Percentiles rank a stretch among this genome's conserved stretches.
Evolutionary conservation across 2,113 vertebrate species (phyloP).

Genomic region (Burhinus bistriatus): DNA sequence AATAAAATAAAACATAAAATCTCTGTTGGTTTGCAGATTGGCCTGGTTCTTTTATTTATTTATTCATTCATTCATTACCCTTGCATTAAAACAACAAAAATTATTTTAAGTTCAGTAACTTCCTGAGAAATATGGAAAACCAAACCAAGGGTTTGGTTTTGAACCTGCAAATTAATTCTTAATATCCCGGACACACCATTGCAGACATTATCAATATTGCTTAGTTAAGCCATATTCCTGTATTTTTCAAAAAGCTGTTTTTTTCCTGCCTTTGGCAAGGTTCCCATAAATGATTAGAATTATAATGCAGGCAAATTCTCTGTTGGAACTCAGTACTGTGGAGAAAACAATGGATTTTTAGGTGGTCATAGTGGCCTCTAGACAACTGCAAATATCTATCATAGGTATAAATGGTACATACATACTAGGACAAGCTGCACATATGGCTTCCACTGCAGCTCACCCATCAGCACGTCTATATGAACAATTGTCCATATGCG

Average conservation of each 20-base stretch:
- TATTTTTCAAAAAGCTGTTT: not conserved
- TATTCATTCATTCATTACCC: not conserved
- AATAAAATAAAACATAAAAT: conserved; percentile 40
- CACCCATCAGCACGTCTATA: not conserved
- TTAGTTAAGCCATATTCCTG: not conserved
- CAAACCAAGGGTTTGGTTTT: not conserved
- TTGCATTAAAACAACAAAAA: not conserved
- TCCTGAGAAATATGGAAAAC: conserved; percentile 4
- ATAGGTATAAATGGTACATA: not conserved
- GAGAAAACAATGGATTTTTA: not conserved
- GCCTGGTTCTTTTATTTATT: conserved; percentile 17
- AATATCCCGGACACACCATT: not conserved
- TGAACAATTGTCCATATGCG: not conserved
- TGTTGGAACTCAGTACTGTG: not conserved
- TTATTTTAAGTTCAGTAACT: not conserved
- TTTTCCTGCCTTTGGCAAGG: not conserved
- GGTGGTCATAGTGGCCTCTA: not conserved
- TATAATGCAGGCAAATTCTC: not conserved
- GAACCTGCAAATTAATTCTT: not conserved
- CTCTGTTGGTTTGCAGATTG: conserved; percentile 6
- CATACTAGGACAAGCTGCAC: accelerated
- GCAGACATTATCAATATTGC: not conserved
- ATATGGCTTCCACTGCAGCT: not conserved
- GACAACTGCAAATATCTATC: not conserved
- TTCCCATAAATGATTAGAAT: not conserved